phyloP scores from a whole-genome alignment of 1,140 invertebrate species.

The Drosophila asahinai region DNA sequence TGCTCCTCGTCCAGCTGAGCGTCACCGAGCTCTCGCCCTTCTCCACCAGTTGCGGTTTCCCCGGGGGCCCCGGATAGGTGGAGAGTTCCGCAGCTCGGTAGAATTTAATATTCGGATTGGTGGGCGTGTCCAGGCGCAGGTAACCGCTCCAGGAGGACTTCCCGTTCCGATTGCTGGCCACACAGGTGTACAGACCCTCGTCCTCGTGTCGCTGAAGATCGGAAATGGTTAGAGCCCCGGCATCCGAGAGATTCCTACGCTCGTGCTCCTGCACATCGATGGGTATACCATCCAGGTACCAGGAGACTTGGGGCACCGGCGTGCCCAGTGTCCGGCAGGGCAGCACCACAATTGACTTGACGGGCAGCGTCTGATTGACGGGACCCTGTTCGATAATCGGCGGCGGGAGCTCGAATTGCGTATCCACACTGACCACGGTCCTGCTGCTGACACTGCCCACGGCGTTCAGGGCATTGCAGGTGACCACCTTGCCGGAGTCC shows the following conservation, averaged over 20 bases:
- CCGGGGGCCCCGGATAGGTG: conserved; percentile 91
- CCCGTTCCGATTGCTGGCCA: conserved; percentile 92
- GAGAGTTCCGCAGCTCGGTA: conserved; percentile 91
- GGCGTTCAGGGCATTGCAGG: conserved; percentile 93
- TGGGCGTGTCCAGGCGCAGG: conserved; percentile 91
- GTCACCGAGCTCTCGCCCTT: conserved; percentile 92
- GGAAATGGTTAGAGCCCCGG: conserved; percentile 90
- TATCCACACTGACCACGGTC: conserved; percentile 91
- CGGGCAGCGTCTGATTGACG: conserved; percentile 94
- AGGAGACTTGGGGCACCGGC: conserved; percentile 91
- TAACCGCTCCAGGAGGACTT: conserved; percentile 94
- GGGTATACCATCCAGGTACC: conserved; percentile 92
- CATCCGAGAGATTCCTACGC: conserved; percentile 89
- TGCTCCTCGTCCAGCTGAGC: conserved; percentile 92
- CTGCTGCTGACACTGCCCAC: conserved; percentile 92
- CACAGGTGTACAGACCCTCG: conserved; percentile 93
- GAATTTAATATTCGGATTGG: conserved; percentile 93
- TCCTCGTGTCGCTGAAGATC: conserved; percentile 90
- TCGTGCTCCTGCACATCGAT: conserved; percentile 87
- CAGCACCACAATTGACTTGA: conserved; percentile 91
- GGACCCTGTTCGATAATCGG: conserved; percentile 95
- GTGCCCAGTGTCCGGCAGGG: conserved; percentile 91
- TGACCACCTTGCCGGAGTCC: conserved; percentile 88
- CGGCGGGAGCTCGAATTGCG: conserved; percentile 92
- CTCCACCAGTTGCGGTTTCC: conserved; percentile 90